These are phyloP conservation scores for Bombus ignitus DNA, from an alignment of 1,140 invertebrate genomes.

Conservation along the genomic window DNA sequence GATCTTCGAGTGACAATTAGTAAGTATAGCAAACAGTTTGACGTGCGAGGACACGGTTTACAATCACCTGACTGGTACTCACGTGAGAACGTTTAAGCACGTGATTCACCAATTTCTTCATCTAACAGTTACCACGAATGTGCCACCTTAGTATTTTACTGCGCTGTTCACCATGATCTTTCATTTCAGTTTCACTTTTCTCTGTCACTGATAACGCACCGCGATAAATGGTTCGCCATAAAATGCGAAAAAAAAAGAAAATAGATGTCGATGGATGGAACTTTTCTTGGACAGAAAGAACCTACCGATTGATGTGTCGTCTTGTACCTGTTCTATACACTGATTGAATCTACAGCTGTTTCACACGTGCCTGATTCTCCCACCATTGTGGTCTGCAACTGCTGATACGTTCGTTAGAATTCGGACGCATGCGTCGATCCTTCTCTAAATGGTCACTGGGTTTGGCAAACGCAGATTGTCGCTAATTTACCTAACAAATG, in stretches of 20 bases:
- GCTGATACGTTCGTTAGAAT: constrained; percentile 17
- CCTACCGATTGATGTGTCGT: constrained; percentile 23
- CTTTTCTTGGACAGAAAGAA: too few relatives aligned
- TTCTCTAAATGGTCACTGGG: constrained; percentile 33
- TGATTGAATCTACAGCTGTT: constrained; percentile 60
- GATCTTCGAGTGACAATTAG: not conserved
- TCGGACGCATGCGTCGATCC: constrained; percentile 55
- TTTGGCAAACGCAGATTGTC: constrained; percentile 40
- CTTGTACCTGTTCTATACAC: constrained; percentile 29
- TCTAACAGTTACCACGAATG: not conserved
- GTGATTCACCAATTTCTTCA: constrained; percentile 7
- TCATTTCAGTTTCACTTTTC: not conserved
- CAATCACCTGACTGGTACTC: constrained; percentile 7
- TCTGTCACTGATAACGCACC: not conserved
- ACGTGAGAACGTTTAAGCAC: constrained; percentile 15
- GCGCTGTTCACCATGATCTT: not conserved
- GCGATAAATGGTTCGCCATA: too few relatives aligned
- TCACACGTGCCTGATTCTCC: constrained; percentile 43
- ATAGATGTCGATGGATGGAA: not conserved
- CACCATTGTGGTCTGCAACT: not conserved
- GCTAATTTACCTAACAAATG: constrained; percentile 47
- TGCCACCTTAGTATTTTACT: too few relatives aligned
- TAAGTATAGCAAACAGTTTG: not conserved
- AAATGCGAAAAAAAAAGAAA: not conserved
- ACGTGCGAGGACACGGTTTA: not conserved